These are phyloP conservation scores for Callyntrura guangdongensis DNA, from an alignment of 2,888 invertebrate species.

Conservation along the genomic window DNA sequence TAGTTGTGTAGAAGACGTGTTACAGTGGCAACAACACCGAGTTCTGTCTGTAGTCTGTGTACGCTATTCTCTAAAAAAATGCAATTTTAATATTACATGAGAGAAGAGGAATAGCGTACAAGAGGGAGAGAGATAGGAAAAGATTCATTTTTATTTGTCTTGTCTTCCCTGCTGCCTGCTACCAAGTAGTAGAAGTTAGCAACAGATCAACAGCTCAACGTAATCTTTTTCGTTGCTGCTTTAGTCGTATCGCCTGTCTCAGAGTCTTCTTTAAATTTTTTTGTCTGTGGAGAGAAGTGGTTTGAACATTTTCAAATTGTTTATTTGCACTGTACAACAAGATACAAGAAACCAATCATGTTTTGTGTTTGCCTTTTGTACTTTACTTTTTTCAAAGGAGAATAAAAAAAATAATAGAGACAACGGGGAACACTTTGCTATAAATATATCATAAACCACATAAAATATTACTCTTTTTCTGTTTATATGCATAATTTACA, in stretches of 20 bases:
- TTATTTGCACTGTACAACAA: conserved; percentile 71
- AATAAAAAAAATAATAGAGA: conserved; percentile 26
- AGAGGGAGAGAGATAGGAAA: conserved; percentile 1
- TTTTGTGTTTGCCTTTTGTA: conserved; percentile 71
- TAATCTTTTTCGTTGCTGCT: background rate
- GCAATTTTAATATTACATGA: background rate
- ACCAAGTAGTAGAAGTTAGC: background rate
- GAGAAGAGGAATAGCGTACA: background rate
- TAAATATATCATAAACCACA: conserved; percentile 53
- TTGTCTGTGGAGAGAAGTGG: conserved; percentile 65
- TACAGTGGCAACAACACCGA: background rate
- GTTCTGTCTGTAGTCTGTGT: background rate
- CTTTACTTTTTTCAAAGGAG: background rate
- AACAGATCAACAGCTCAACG: background rate
- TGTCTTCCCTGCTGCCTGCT: conserved; percentile 13
- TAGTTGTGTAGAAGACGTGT: too few species aligned
- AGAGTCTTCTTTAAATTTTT: background rate
- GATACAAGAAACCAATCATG: conserved; percentile 74
- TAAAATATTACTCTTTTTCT: conserved; percentile 46
- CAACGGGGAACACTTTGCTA: background rate
- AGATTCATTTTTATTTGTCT: conserved; percentile 42
- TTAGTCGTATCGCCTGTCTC: background rate
- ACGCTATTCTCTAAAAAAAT: background rate
- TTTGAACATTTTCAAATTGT: conserved; percentile 64
- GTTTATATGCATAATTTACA: conserved; percentile 39